Base-by-base conservation (phyloP, 2,888 invertebrate species). In the Eupithecia dodoneata region DNA sequence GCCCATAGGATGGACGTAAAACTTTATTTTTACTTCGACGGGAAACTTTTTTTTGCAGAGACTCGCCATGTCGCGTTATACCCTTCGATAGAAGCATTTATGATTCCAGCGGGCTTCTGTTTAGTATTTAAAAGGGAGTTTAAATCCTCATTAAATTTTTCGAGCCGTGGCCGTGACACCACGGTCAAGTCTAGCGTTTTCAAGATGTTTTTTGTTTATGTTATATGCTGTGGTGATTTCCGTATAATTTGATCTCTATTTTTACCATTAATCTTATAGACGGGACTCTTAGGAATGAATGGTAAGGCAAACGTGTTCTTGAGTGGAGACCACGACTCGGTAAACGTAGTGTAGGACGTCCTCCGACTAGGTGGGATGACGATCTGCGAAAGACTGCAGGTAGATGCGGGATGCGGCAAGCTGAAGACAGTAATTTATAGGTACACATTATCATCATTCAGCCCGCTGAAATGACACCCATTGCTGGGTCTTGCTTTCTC, bases 11-110 rank as follows among this genome's bases (percentile, higher is more conserved):
- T 77, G 80, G 76, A 79, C 80, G 78, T 80, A 79, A 79, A 81
- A 81, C 79, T 81, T 81, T 81, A 82, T 80, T 82, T 79, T 75
- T 75, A 79, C 79, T 76, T 74, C 74, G 79, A 66, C 74, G 70
- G 74, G 63, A 63, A 78, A 82, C 71, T 82, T 82, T 80, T 79
- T 78, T 81, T 80, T 79, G 76, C 74, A 76, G 65, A 77, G 71
- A 75, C 76, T 77, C 44, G 77, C 69, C 67, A 71, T 78, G 76
- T 76, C 74, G 71, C 73, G 77, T 76, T 72, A 74, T 79, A 75
- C 72, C 71, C 41, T 18, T 45, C 10, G 52, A 71, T 41, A 55
- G 52, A 41, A 65, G 49, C 30, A 44, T 72, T 67, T 52, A 41
- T 63, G 13, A 41, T 41, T 41, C 15, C 6, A 65, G 30, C 65